Evolutionary conservation across 2,113 vertebrate genomes (phyloP).

Genomic region (Chitala chitala): DNA sequence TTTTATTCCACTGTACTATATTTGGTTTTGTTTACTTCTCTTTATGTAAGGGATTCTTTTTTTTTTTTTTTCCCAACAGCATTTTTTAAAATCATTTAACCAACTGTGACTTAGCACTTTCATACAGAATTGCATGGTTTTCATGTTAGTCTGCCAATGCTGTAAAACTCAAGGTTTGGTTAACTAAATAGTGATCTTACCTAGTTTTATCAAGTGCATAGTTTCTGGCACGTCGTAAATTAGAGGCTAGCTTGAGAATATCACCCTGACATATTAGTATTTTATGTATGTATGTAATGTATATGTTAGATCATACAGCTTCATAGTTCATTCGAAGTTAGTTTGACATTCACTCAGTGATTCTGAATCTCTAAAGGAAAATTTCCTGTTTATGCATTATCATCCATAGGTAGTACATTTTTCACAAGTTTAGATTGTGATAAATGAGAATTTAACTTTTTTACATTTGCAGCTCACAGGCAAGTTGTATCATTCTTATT

Average conservation of each 20-base stretch:
- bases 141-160: slow-evolving; percentile 38
- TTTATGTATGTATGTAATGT: slow-evolving; percentile 11
- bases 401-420: not conserved
- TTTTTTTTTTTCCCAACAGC: slow-evolving; percentile 36
- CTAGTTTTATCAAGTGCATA: not conserved
- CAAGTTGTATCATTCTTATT: slow-evolving; percentile 25
- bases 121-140: slow-evolving; percentile 33
- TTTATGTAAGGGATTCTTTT: slow-evolving; percentile 32
- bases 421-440: not conserved
- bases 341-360: not conserved
- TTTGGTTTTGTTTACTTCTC: slow-evolving; percentile 24
- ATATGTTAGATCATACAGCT: not conserved
- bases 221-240: slow-evolving; percentile 43
- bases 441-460: not conserved
- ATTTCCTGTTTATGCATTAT: not conserved
- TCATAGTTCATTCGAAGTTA: not conserved
- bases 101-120: slow-evolving; percentile 40
- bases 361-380: too few species aligned
- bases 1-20: too few species aligned
- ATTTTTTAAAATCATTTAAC: slow-evolving; percentile 32
- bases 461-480: not conserved
- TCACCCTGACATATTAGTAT: not conserved
- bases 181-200: slow-evolving; percentile 14
- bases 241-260: slow-evolving; percentile 5
- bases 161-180: slow-evolving; percentile 39